phyloP scores from a whole-genome alignment of 2,888 invertebrate genomes.

The Mongoloraphidia duomilia region DNA sequence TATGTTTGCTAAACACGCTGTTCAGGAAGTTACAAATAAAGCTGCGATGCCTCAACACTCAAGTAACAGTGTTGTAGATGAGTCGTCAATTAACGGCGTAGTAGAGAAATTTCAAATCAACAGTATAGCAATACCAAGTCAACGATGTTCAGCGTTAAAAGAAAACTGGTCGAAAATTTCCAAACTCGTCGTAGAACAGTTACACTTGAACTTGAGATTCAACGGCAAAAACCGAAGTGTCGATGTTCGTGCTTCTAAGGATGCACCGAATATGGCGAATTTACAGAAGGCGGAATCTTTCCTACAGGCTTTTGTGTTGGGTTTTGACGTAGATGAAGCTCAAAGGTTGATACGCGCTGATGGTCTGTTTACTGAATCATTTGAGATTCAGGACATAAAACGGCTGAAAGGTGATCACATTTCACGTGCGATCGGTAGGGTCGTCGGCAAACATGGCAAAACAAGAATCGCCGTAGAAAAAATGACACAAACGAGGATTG shows the following conservation, averaged over 20 bases:
- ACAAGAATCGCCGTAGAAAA: slow-evolving; percentile 99
- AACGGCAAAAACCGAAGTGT: slow-evolving; percentile 84
- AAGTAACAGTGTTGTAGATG: slow-evolving; percentile 14
- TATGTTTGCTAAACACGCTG: slow-evolving; percentile 50
- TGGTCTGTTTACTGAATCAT: slow-evolving; percentile 92
- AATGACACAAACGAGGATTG: slow-evolving; percentile 94
- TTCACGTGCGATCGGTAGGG: slow-evolving; percentile 87
- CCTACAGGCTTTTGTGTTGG: slow-evolving; percentile 87
- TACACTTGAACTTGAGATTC: slow-evolving; percentile 85
- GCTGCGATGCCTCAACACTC: slow-evolving; percentile 31
- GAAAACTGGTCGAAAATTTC: slow-evolving; percentile 96
- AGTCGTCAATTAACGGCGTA: slow-evolving; percentile 6
- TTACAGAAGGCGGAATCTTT: slow-evolving; percentile 98
- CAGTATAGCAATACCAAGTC: slow-evolving; percentile 76
- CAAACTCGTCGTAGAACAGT: slow-evolving; percentile 88
- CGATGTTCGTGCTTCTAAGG: slow-evolving; percentile 57
- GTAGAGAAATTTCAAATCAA: slow-evolving; percentile 43
- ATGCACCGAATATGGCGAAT: slow-evolving; percentile 74
- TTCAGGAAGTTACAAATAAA: slow-evolving; percentile 38
- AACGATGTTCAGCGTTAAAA: slow-evolving; percentile 87
- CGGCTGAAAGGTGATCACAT: slow-evolving; percentile 90
- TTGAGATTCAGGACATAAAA: slow-evolving; percentile 94
- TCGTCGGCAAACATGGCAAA: slow-evolving; percentile 93
- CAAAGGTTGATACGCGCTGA: slow-evolving; percentile 86
- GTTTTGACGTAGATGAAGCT: slow-evolving; percentile 96